These are phyloP conservation scores for Elegia similella DNA, from an alignment of 2,888 invertebrate genomes.

Conservation along the genomic window DNA sequence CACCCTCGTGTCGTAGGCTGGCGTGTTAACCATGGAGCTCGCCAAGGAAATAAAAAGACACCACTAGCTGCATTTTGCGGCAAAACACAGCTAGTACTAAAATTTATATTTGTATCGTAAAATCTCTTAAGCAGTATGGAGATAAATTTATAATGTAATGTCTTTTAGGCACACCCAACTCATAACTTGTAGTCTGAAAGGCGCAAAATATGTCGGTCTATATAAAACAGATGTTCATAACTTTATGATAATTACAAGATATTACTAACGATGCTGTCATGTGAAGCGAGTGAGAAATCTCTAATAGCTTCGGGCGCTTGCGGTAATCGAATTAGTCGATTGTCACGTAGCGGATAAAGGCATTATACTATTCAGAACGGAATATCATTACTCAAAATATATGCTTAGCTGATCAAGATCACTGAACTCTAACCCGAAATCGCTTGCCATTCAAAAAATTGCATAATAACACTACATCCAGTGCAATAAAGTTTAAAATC, in stretches of 20 bases:
- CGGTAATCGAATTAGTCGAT: slow-evolving; percentile 9
- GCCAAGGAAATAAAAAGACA: too few relatives aligned
- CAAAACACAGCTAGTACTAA: too few relatives aligned
- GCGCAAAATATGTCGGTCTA: neutral
- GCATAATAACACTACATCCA: neutral
- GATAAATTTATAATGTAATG: neutral
- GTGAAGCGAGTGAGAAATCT: neutral
- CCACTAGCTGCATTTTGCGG: neutral
- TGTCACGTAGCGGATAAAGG: neutral
- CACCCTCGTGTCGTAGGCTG: too few relatives aligned
- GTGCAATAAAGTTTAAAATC: neutral
- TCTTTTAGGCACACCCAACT: slow-evolving; percentile 1
- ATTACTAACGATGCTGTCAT: slow-evolving; percentile 4
- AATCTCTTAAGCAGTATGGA: neutral
- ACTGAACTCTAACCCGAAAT: neutral
- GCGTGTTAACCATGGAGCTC: too few relatives aligned
- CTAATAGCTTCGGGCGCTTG: neutral
- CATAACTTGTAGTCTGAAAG: neutral
- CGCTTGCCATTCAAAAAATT: neutral
- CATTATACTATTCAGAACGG: slow-evolving; percentile 3
- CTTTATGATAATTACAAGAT: neutral
- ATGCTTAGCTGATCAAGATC: neutral
- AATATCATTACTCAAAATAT: slow-evolving; percentile 7
- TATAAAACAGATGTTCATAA: slow-evolving; percentile 2
- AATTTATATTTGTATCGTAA: too few relatives aligned